Evolutionary conservation across 2,888 invertebrate genomes (phyloP), one percentile per base, ranked within the genome.

Genomic region (Philonicus albiceps): DNA sequence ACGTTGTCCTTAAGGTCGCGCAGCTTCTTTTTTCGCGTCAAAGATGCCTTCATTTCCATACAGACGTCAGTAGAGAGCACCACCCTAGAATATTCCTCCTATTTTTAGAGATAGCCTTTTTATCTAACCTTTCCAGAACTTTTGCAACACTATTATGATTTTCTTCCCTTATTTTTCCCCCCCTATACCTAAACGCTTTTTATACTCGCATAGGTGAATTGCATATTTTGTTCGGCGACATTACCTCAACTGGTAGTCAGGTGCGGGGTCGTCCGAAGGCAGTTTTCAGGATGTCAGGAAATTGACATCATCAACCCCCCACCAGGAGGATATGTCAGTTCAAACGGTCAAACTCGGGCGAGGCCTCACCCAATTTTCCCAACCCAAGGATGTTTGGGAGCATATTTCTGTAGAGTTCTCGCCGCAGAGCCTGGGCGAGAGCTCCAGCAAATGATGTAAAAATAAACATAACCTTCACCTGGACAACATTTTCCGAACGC

Each of bases 401-500:
- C 43, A 49, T 11, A 37, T 78, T 49, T 16, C 27, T 43, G n/a
- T 11, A 22, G 37, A 30, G 55, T 81, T 81, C n/a, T 64, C 19
- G 13, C 53, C 37, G 6, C 11, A 27, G 11, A 27, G 3, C 53
- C 13, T 81, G n/a, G n/a, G 7, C 40, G 49, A 64, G 37, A 27
- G 55, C 27, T 53, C 55, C 49, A 78, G 30, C 49, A 22, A 43
- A 7, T 34, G 49, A 34, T 31, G 22, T 81, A 81, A 81, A 81
- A 81, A 81, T 81, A 81, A 43, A 64, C 81, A 81, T 81, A 81
- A 55, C 81, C 81, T 81, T 81, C 81, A 81, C 81, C 81, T 55
- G 49, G 30, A 81, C 81, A 81, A 55, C 27, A 81, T 81, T 64
- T 81, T 53, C 8, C 34, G 6, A 81, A 64, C 19, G 64, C 64